phyloP scores from a whole-genome alignment of 2,113 vertebrate species.

The Athene cunicularia region DNA sequence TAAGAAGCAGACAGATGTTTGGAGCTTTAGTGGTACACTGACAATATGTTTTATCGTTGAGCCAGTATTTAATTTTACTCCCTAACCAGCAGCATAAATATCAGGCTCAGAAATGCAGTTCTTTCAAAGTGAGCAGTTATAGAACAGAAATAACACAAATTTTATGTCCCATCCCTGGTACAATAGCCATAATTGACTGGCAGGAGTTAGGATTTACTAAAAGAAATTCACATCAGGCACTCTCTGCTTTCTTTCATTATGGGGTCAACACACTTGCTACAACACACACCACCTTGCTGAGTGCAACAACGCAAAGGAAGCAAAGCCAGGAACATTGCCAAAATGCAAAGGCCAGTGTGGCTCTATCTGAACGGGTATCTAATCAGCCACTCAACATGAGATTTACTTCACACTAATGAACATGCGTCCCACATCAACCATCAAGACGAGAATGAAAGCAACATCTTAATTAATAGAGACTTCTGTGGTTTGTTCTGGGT shows the following conservation, averaged over 20 bases:
- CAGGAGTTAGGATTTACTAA: not conserved
- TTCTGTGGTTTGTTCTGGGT: not conserved
- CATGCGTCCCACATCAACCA: not conserved
- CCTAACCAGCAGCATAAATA: not conserved
- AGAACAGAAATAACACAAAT: not conserved
- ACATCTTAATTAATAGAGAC: not conserved
- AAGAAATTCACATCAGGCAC: not conserved
- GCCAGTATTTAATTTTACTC: slow-evolving; percentile 23
- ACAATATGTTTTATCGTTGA: not conserved
- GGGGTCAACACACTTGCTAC: not conserved
- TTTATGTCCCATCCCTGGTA: not conserved
- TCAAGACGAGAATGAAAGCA: not conserved
- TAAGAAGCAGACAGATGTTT: not conserved
- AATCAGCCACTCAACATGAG: not conserved
- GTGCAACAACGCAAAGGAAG: not conserved
- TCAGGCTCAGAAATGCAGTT: not conserved
- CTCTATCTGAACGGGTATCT: not conserved
- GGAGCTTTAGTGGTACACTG: not conserved
- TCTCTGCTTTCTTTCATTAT: not conserved
- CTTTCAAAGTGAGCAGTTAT: not conserved
- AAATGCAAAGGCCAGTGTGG: not conserved
- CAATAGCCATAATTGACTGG: not conserved
- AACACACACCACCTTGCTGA: accelerated
- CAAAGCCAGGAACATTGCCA: not conserved
- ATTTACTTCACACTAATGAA: not conserved